Conservation (phyloP, 1,140 invertebrate species). For the Drosophila cardini region DNA sequence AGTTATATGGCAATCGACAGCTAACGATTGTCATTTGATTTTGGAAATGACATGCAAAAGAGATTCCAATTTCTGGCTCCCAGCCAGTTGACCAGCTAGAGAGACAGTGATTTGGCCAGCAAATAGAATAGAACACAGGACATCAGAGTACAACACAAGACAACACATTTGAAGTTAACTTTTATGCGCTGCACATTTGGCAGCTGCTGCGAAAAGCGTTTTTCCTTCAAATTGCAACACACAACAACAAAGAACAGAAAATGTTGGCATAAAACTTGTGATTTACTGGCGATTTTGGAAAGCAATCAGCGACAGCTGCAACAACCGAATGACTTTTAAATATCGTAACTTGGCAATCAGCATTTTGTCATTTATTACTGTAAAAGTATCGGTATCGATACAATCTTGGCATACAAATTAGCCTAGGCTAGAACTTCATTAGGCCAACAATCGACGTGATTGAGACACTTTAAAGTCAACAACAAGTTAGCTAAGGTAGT, state of each 20-base stretch:
- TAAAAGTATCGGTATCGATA: not conserved
- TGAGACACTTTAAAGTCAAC: conserved; percentile 23
- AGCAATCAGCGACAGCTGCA: conserved; percentile 79
- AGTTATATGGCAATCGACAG: conserved; percentile 62
- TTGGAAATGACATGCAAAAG: conserved; percentile 47
- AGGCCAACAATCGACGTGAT: conserved; percentile 35
- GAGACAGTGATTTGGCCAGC: conserved; percentile 63
- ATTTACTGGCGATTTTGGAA: conserved; percentile 58
- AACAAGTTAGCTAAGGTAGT: not conserved
- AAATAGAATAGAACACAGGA: conserved; percentile 14
- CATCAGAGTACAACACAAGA: conserved; percentile 14
- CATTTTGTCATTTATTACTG: conserved; percentile 31
- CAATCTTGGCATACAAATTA: conserved; percentile 48
- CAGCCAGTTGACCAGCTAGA: conserved; percentile 35
- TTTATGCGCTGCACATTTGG: conserved; percentile 57
- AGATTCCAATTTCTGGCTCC: conserved; percentile 44
- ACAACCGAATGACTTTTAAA: conserved; percentile 55
- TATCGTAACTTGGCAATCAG: conserved; percentile 45
- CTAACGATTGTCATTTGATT: conserved; percentile 50
- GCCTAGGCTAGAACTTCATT: conserved; percentile 33
- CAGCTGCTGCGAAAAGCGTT: conserved; percentile 49
- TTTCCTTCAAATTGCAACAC: conserved; percentile 71
- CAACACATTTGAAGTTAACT: conserved; percentile 48
- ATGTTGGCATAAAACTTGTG: conserved; percentile 62
- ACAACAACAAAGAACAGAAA: conserved; percentile 33